Evolutionary conservation across 2,888 invertebrate genomes (phyloP), one percentile per base, ranked within the genome.

Genomic region (Dendrolimus houi): DNA sequence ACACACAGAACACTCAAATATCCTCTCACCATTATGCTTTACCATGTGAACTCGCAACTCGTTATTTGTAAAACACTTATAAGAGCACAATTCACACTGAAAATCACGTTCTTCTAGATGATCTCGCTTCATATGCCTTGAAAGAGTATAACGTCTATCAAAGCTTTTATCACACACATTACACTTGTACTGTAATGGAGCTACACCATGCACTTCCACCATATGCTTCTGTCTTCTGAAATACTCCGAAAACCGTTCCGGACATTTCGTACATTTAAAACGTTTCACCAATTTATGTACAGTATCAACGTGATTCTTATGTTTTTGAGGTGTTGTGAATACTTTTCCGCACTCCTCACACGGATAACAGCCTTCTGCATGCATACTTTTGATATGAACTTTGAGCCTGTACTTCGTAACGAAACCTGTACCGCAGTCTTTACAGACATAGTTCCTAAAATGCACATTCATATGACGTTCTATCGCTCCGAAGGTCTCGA

Each of bases 391-490:
- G 0, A 71, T 64, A 41, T 87, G 87, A 0, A 84, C 81, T 67
- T 85, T 85, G 6, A 87, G 56, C 3, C 81, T 65, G 52, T 85
- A 83, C 61, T 79, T 81, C 0, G 87, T 88, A 0, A 85, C 78
- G 53, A 85, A 88, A 0, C 89, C 88, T 0, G 82, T 73, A 0
- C 86, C 87, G 52, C 88, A 89, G 9, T 82, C 80, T 13, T 79
- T 79, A 59, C 88, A 88, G 0, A 87, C 78, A n/a, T 82, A 85
- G 14, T 87, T 88, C 53, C 84, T 75, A 57, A 74, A 88, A 62
- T 88, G 88, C 0, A 79, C 77, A 8, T 87, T 87, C 88, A 88
- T 88, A 60, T 88, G 88, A 0, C 83, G 53, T 47, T 88, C 86
- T 1, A 87, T 80, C 0, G 88, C 79, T 0, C 87, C 86, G 54